A percentile compares a stretch with the other conserved stretches of the same genome.
Evolutionary conservation across 1,140 invertebrate species (phyloP).

Genomic region (Scaptomyza graminum): DNA sequence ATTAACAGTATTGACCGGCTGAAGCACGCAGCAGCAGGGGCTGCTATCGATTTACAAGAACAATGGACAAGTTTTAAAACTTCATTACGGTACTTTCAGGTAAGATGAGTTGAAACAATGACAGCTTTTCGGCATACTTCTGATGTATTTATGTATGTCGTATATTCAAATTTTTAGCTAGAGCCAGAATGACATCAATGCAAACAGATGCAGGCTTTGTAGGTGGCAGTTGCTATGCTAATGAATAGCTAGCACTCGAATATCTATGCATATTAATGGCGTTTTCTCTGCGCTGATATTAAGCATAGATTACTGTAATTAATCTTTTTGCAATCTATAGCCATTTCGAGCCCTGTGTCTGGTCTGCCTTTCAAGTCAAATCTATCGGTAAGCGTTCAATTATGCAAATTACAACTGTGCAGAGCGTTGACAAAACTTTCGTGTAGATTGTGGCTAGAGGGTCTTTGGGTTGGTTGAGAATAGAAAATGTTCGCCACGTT

Average conservation of each 20-base stretch:
- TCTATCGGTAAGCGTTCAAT: conserved; percentile 46
- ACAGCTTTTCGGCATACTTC: conserved; percentile 24
- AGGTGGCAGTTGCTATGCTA: too few relatives aligned
- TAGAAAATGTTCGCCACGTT: conserved; percentile 46
- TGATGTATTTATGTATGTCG: conserved; percentile 50
- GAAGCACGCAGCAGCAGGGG: conserved; percentile 8
- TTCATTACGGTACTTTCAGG: conserved; percentile 51
- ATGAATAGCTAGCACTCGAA: conserved; percentile 4
- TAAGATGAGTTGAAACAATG: conserved; percentile 14
- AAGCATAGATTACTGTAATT: conserved; percentile 14
- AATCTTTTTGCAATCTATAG: conserved; percentile 7
- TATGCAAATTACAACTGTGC: conserved; percentile 43
- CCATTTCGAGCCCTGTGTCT: not conserved
- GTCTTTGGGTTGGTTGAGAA: conserved; percentile 4
- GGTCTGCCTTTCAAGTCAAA: conserved; percentile 3
- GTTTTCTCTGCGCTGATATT: not conserved
- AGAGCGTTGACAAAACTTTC: conserved; percentile 13
- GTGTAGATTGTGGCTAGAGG: not conserved
- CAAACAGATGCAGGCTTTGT: not conserved
- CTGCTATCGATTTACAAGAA: conserved; percentile 22
- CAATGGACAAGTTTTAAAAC: conserved; percentile 41
- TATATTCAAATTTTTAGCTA: conserved; percentile 48
- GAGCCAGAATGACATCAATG: conserved; percentile 6
- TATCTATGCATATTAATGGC: conserved; percentile 19
- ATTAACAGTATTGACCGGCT: conserved; percentile 63